Percentiles rank a stretch among this genome's conserved stretches.
phyloP scores from a whole-genome alignment of 2,888 invertebrate genomes.

The Dryadula phaetusa region DNA sequence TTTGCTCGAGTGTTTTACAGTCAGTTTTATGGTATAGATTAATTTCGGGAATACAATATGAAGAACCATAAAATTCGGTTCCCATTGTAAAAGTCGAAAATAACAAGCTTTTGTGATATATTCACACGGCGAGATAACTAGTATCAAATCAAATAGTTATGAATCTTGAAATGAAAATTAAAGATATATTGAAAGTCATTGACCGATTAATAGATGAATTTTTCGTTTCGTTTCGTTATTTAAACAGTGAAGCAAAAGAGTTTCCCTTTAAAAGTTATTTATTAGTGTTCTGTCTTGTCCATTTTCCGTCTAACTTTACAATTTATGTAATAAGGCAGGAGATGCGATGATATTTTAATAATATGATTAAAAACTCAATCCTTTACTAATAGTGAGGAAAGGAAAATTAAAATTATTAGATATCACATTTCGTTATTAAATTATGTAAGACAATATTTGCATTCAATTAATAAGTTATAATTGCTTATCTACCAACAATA shows the following conservation, averaged over 20 bases:
- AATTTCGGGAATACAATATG: slow-evolving; percentile 39
- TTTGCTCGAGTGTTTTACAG: slow-evolving; percentile 42
- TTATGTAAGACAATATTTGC: neutral
- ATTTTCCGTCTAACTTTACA: too few relatives aligned
- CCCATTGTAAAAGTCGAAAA: slow-evolving; percentile 28
- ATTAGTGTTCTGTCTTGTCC: too few relatives aligned
- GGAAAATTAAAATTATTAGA: too few relatives aligned
- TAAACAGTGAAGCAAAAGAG: neutral
- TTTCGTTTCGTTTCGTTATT: neutral
- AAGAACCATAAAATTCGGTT: slow-evolving; percentile 33
- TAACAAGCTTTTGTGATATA: slow-evolving; percentile 16
- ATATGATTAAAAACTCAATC: too few relatives aligned
- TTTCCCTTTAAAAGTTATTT: too few relatives aligned
- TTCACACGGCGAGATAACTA: neutral
- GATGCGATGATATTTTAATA: too few relatives aligned
- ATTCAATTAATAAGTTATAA: neutral
- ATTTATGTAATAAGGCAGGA: too few relatives aligned
- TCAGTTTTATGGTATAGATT: slow-evolving; percentile 42
- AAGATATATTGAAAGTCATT: neutral
- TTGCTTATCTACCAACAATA: slow-evolving; percentile 4
- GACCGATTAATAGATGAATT: neutral
- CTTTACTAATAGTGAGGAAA: too few relatives aligned
- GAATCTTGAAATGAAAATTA: neutral
- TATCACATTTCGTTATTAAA: neutral
- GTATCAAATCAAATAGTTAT: neutral